Percentiles rank a stretch among this genome's conserved stretches.
phyloP scores from a whole-genome alignment of 2,888 invertebrate species.

The Pachydiplax longipennis region DNA sequence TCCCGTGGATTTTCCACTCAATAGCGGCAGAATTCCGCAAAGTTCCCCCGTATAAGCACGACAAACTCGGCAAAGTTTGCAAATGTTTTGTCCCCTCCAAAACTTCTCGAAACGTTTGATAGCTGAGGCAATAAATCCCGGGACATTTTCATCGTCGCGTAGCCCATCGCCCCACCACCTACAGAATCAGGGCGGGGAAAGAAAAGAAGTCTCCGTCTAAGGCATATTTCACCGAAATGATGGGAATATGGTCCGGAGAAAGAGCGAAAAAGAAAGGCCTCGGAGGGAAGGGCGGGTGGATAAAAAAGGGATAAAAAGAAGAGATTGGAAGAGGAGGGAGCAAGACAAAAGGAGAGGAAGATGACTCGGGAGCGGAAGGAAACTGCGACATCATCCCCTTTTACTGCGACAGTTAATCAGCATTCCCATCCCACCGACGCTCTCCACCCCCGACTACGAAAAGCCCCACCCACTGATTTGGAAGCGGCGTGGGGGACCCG shows the following conservation, averaged over 20 bases:
- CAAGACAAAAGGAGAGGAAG: not conserved
- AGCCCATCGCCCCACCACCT: not conserved
- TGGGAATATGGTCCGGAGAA: not conserved
- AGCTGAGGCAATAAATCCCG: slow-evolving; percentile 32
- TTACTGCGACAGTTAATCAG: slow-evolving; percentile 27
- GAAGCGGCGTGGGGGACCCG: not conserved
- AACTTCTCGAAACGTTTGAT: slow-evolving; percentile 34
- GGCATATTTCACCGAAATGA: not conserved
- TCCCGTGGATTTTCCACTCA: slow-evolving; percentile 20
- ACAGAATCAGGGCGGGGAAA: not conserved
- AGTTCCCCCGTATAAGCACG: slow-evolving; percentile 31
- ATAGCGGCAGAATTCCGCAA: slow-evolving; percentile 24
- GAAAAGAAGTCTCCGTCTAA: not conserved
- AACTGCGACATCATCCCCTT: slow-evolving; percentile 41
- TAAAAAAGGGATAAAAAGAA: not conserved
- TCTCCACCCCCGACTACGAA: too few species aligned
- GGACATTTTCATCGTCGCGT: slow-evolving; percentile 31
- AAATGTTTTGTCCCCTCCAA: slow-evolving; percentile 28
- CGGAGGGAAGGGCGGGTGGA: not conserved
- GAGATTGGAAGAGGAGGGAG: not conserved
- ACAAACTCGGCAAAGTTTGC: slow-evolving; percentile 28
- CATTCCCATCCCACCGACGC: slow-evolving; percentile 38
- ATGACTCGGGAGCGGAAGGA: not conserved
- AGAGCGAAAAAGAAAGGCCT: not conserved
- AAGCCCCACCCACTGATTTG: not conserved